phyloP scores from a whole-genome alignment of 2,797 vertebrate genomes.

The Oryzias dopingdopingensis region DNA sequence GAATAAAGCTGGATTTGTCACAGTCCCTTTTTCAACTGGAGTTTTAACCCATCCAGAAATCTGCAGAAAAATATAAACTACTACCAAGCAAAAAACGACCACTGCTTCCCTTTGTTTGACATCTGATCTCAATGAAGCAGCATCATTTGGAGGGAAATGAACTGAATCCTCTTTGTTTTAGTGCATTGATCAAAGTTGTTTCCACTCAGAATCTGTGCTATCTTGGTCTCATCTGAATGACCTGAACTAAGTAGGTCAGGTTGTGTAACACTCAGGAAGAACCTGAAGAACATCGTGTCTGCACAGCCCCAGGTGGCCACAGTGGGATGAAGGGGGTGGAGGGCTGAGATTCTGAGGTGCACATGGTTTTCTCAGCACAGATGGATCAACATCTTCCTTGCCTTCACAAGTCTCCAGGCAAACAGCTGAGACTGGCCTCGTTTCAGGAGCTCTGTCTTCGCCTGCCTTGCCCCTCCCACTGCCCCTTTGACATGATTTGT shows the following conservation, averaged over 20 bases:
- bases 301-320: constrained; percentile 58
- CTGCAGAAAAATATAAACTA: too few species aligned
- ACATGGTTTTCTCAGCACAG: constrained; percentile 52
- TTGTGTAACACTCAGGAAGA: constrained; percentile 33
- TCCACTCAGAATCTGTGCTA: neutral
- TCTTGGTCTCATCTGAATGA: constrained; percentile 16
- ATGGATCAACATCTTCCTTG: constrained; percentile 62
- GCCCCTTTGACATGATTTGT: constrained; percentile 40
- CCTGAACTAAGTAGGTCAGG: constrained; percentile 36
- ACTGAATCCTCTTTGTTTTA: too few species aligned
- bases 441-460: constrained; percentile 35
- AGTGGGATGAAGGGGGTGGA: constrained; percentile 24
- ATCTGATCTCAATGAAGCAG: too few species aligned
- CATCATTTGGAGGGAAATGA: too few species aligned
- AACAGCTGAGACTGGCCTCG: constrained; percentile 71
- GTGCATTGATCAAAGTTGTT: too few species aligned
- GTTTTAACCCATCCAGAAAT: too few species aligned
- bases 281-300: constrained; percentile 44
- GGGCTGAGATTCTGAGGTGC: constrained; percentile 55
- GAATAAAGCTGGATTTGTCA: too few species aligned
- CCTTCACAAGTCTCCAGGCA: constrained; percentile 64
- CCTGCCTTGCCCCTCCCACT: constrained; percentile 26
- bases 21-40: too few species aligned
- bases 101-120: too few species aligned
- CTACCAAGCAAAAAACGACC: too few species aligned